Base-by-base conservation (phyloP, 2,797 vertebrate species). In the Anomalospiza imberbis region DNA sequence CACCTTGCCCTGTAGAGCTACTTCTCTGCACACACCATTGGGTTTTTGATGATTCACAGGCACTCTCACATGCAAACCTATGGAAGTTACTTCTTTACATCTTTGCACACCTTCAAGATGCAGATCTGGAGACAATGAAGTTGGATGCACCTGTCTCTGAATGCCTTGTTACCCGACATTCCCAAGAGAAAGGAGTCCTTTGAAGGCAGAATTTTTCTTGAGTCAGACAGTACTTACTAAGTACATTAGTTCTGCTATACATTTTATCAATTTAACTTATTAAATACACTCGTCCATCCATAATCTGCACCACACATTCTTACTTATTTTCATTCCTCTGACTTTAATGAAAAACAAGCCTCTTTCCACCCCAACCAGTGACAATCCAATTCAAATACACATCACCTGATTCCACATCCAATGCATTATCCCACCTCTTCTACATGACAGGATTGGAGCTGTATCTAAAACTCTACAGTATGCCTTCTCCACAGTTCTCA, bases 371-470 rank as follows among this genome's bases (percentile, higher is more conserved):
- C 28, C 16, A 38, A 13, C 2, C 15, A 15, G 2, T 28, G 40
- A 82, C 91, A 92, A 95, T 44, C 28, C 40, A 89, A 82, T 25
- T 7, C 22, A 58, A 20, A 34, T 22, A 54, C 4, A 38, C 6
- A 55, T 10, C 2, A 8, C 17, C 28, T 42, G 19, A 84, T 91
- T 73, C 36, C 51, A 89, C 13, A 76, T 8, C 18, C 50, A 90
- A 74, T 17, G 29, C 28, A 53, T 34, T 34, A 63, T 45, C 42
- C 28, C 13, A 26, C 7, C 19, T 58, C n/a, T 66, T 87, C 51
- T 13, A 54, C 8, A 66, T 12, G 18, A 48, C 2, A 50, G 6
- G 18, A 76, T 0, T 0, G 0, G 15, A 85, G 12, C 5, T 74
- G 20, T 42, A 48, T 6, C 22, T 48, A 82, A 36, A 36, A 71